A percentile compares a stretch with the other conserved stretches of the same genome.
Evolutionary conservation across 2,888 invertebrate genomes (phyloP).

Genomic region (Toxonevra muliebris): DNA sequence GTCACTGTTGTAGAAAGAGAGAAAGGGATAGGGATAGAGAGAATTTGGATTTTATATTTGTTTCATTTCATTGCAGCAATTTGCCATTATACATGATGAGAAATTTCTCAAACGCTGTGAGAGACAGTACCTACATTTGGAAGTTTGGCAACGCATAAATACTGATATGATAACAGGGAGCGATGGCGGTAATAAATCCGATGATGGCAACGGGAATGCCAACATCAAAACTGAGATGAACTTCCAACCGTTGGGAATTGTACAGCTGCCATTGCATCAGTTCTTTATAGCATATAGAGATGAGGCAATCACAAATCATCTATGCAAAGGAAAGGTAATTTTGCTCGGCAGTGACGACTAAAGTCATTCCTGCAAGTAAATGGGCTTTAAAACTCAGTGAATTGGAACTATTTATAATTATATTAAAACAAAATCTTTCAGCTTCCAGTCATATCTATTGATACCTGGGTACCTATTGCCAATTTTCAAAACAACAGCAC

Average conservation of each 20-base stretch:
- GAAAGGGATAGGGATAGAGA: neutral
- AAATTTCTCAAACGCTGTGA: slow-evolving; percentile 68
- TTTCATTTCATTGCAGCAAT: slow-evolving; percentile 60
- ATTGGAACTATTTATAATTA: no score
- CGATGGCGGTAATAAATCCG: slow-evolving; percentile 54
- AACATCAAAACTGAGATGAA: neutral
- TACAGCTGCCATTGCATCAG: slow-evolving; percentile 70
- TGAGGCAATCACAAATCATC: slow-evolving; percentile 67
- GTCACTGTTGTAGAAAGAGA: no score
- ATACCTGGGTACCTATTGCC: slow-evolving; percentile 69
- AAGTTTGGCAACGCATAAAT: slow-evolving; percentile 63
- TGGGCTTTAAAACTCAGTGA: no score
- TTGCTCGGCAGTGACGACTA: neutral
- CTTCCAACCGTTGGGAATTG: slow-evolving; percentile 65
- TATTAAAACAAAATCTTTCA: slow-evolving; percentile 42
- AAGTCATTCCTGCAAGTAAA: neutral
- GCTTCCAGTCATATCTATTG: slow-evolving; percentile 71
- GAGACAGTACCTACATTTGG: slow-evolving; percentile 69
- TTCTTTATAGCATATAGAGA: slow-evolving; percentile 71
- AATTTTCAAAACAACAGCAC: slow-evolving; percentile 60
- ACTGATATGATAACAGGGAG: slow-evolving; percentile 18
- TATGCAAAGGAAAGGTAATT: slow-evolving; percentile 68
- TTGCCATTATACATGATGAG: slow-evolving; percentile 68
- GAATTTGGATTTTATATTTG: neutral
- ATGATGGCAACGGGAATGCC: slow-evolving; percentile 57